These are phyloP conservation scores for Sorex fumeus DNA, from an alignment of 2,113 vertebrate genomes.

Conservation along the genomic window DNA sequence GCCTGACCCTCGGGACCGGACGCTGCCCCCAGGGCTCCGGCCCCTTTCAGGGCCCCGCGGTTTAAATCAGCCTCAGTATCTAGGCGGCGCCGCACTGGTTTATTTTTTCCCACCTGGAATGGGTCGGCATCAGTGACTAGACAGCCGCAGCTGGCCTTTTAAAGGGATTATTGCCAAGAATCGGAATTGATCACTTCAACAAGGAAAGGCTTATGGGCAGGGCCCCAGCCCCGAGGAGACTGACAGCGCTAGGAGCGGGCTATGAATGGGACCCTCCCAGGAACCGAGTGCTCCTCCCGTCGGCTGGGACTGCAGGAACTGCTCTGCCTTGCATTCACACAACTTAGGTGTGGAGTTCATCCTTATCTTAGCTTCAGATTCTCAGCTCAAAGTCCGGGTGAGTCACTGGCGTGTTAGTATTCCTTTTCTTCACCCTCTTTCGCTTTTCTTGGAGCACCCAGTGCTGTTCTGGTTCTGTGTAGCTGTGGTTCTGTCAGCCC, in stretches of 20 bases:
- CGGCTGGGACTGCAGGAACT: conserved; percentile 28
- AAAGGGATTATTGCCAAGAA: conserved; percentile 78
- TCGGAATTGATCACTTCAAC: conserved; percentile 76
- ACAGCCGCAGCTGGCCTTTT: conserved; percentile 77
- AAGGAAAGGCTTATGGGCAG: conserved; percentile 75
- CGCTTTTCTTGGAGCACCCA: neutral
- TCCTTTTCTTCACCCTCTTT: neutral
- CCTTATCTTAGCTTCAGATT: conserved; percentile 70
- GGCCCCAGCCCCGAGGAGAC: conserved; percentile 40
- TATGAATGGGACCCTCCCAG: conserved; percentile 68
- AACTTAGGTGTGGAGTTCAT: conserved; percentile 48
- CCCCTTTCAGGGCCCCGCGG: neutral
- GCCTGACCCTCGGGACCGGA: conserved; percentile 70
- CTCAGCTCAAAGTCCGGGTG: conserved; percentile 74
- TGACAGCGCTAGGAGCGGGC: conserved; percentile 36
- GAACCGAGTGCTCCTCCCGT: neutral
- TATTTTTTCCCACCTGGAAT: conserved; percentile 65
- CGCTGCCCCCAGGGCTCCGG: too few species aligned
- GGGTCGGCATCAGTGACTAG: conserved; percentile 79
- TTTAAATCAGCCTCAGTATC: conserved; percentile 54
- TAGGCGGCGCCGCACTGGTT: conserved; percentile 43
- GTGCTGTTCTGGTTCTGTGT: neutral
- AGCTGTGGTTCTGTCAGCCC: neutral
- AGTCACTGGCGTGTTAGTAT: conserved; percentile 70
- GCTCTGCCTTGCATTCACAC: conserved; percentile 39